A percentile compares a stretch with the other conserved stretches of the same genome.
These are phyloP conservation scores for Scopus umbretta DNA, from an alignment of 2,113 vertebrate species.

Conservation along the genomic window DNA sequence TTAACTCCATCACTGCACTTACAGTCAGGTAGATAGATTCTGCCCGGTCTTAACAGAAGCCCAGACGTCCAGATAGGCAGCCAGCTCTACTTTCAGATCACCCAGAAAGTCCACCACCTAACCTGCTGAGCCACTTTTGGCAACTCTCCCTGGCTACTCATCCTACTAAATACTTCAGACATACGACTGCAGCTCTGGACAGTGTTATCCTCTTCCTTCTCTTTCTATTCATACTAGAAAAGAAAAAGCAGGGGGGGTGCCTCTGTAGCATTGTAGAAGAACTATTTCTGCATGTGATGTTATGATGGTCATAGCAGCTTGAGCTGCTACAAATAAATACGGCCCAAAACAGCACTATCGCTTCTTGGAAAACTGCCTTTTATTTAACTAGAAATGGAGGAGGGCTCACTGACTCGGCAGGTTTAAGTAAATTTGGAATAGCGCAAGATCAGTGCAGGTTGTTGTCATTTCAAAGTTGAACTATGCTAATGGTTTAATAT, in stretches of 20 bases:
- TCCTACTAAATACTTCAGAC: neutral
- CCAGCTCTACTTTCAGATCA: neutral
- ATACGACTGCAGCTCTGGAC: accelerated
- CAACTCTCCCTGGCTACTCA: neutral
- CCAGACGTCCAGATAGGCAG: neutral
- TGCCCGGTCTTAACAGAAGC: neutral
- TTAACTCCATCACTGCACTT: neutral
- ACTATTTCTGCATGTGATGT: neutral
- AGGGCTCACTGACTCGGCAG: neutral
- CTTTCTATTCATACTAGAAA: neutral
- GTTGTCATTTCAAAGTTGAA: neutral
- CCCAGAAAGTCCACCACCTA: neutral
- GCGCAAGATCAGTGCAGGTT: neutral
- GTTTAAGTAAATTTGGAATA: neutral
- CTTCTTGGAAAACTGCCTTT: neutral
- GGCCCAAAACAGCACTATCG: neutral
- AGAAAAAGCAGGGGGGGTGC: neutral
- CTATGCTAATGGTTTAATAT: neutral
- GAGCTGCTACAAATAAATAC: neutral
- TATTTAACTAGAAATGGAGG: neutral
- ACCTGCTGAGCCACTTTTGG: neutral
- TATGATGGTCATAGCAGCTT: neutral
- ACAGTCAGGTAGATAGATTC: neutral
- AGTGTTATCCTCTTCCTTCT: neutral
- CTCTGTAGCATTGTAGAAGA: neutral